A percentile compares a stretch with the other conserved stretches of the same genome.
Conservation (phyloP, 2,888 invertebrate species). For the Trichopria drosophilae region DNA sequence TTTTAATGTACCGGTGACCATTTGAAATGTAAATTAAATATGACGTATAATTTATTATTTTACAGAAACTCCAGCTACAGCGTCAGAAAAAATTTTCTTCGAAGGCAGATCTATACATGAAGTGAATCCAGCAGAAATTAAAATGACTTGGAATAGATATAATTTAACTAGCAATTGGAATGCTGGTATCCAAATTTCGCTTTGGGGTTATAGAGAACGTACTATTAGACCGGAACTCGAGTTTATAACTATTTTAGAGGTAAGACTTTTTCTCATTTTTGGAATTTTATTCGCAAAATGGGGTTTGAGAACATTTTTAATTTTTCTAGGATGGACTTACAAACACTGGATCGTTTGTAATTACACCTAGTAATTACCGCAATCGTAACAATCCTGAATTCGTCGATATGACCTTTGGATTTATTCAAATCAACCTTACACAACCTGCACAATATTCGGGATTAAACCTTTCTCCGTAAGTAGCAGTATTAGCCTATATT, state of each 20-base stretch:
- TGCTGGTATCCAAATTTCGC: conserved; percentile 76
- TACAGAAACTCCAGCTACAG: conserved; percentile 84
- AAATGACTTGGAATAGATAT: conserved; percentile 80
- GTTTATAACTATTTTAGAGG: conserved; percentile 76
- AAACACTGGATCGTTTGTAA: conserved; percentile 74
- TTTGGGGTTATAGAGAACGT: conserved; percentile 89
- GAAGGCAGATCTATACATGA: conserved; percentile 73
- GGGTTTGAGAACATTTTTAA: not conserved
- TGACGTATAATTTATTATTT: conserved; percentile 14
- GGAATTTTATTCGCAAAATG: conserved; percentile 49
- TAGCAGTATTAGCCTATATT: too few relatives aligned
- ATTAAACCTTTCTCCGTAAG: conserved; percentile 74
- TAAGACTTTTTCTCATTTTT: conserved; percentile 34
- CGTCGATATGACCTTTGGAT: conserved; percentile 81
- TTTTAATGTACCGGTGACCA: not conserved
- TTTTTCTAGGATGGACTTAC: conserved; percentile 46
- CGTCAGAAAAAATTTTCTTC: conserved; percentile 84
- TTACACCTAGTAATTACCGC: conserved; percentile 74
- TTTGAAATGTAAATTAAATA: not conserved
- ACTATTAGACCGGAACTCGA: conserved; percentile 80
- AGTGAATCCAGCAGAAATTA: conserved; percentile 72
- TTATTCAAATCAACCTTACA: conserved; percentile 84
- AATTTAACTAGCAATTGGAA: conserved; percentile 82
- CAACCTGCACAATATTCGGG: conserved; percentile 71
- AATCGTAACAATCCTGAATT: conserved; percentile 71